These are phyloP conservation scores for Cataglyphis hispanica DNA, from an alignment of 1,140 invertebrate genomes.

Conservation along the genomic window DNA sequence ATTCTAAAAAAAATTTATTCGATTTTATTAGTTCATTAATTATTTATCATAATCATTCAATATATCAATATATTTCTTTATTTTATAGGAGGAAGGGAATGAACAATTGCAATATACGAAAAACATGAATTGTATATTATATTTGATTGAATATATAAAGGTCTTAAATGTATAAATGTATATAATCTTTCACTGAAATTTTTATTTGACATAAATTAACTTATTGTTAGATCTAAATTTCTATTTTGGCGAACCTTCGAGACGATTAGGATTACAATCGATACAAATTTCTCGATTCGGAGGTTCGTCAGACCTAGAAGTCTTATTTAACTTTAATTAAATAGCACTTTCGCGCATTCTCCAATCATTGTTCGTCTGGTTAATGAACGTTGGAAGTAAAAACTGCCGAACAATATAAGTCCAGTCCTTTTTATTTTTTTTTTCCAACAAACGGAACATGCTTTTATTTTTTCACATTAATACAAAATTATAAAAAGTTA, in stretches of 20 bases:
- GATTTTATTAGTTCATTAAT: too few species aligned
- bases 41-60: neutral
- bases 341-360: constrained; percentile 52
- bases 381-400: constrained; percentile 4
- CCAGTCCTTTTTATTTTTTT: neutral
- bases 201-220: constrained; percentile 75
- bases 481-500: constrained; percentile 77
- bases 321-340: constrained; percentile 51
- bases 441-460: constrained; percentile 35
- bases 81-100: neutral
- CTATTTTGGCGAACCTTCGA: constrained; percentile 68
- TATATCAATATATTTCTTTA: neutral
- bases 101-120: constrained; percentile 65
- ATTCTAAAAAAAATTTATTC: too few species aligned
- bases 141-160: constrained; percentile 78
- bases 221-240: constrained; percentile 63
- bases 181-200: constrained; percentile 67
- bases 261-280: constrained; percentile 55
- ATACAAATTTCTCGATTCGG: constrained; percentile 67
- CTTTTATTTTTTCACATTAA: constrained; percentile 49
- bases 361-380: constrained; percentile 18
- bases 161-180: constrained; percentile 64
- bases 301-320: constrained; percentile 63
- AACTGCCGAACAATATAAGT: neutral
- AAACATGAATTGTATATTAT: constrained; percentile 78